Percentiles rank a stretch among this genome's conserved stretches.
Conservation (phyloP, 2,113 vertebrate species). For the Ramphastos sulfuratus region DNA sequence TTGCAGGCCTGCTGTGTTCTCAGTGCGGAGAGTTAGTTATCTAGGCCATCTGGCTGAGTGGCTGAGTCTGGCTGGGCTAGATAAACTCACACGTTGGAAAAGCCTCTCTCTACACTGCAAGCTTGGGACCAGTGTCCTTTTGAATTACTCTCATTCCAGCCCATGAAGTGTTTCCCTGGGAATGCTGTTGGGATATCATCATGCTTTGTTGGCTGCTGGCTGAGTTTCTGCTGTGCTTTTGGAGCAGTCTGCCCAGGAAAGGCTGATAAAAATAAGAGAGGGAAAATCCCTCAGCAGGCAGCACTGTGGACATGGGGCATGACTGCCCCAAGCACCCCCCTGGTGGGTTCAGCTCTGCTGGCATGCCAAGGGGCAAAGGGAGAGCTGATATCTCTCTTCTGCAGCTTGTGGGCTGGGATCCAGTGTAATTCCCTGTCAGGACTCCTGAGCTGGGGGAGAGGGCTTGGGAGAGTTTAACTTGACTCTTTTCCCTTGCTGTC, state of each 20-base stretch:
- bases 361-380: rapidly evolving
- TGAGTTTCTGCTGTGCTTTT: neutral
- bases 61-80: neutral
- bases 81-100: conserved; percentile 44
- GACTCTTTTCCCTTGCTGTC: neutral
- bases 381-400: neutral
- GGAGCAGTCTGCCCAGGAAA: neutral
- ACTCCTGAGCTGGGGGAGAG: neutral
- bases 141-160: conserved; percentile 40
- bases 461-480: neutral
- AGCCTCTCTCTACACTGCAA: neutral
- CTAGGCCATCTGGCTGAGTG: neutral
- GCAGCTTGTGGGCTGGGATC: neutral
- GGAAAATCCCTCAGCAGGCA: neutral
- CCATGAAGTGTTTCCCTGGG: conserved; percentile 41
- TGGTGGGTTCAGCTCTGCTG: neutral
- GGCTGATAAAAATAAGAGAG: neutral
- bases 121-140: conserved; percentile 10
- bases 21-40: neutral
- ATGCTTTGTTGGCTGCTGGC: neutral
- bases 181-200: neutral
- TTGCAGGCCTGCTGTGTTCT: neutral
- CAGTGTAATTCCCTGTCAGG: neutral
- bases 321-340: rapidly evolving
- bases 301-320: neutral